Evolutionary conservation across 2,888 invertebrate species (phyloP).

Genomic region (Ernsta delagoae): DNA sequence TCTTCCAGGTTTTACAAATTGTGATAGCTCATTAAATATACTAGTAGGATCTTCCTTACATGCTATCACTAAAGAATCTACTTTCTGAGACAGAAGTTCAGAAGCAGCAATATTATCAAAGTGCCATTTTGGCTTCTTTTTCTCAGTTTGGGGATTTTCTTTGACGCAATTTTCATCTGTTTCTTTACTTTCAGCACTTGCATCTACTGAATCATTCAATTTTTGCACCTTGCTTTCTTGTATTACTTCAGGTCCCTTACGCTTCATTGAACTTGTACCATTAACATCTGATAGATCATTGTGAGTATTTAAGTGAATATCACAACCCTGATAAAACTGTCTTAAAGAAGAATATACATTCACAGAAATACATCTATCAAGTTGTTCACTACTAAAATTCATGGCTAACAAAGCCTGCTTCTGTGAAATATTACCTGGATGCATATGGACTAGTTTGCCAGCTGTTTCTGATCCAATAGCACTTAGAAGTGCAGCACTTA

Average conservation of each 20-base stretch:
- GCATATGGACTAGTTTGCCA: conserved; percentile 86
- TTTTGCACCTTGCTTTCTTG: conserved; percentile 62
- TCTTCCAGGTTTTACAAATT: conserved; percentile 92
- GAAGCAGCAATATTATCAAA: conserved; percentile 88
- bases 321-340: conserved; percentile 87
- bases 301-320: conserved; percentile 52
- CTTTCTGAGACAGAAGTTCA: conserved; percentile 85
- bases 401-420: conserved; percentile 91
- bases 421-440: conserved; percentile 92
- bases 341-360: conserved; percentile 91
- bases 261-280: conserved; percentile 56
- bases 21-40: conserved; percentile 89
- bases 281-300: conserved; percentile 45
- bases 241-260: conserved; percentile 54
- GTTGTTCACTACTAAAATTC: conserved; percentile 90
- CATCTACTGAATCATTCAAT: conserved; percentile 42
- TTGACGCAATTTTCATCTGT: conserved; percentile 38
- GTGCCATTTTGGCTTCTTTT: conserved; percentile 88
- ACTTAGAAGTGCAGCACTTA: conserved; percentile 93
- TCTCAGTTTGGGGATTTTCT: conserved; percentile 43
- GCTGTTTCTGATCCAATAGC: conserved; percentile 87
- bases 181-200: conserved; percentile 35
- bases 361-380: conserved; percentile 88
- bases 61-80: conserved; percentile 91
- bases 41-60: conserved; percentile 94